phyloP scores from a whole-genome alignment of 2,797 vertebrate genomes.

The Lithobates sylvaticus region DNA sequence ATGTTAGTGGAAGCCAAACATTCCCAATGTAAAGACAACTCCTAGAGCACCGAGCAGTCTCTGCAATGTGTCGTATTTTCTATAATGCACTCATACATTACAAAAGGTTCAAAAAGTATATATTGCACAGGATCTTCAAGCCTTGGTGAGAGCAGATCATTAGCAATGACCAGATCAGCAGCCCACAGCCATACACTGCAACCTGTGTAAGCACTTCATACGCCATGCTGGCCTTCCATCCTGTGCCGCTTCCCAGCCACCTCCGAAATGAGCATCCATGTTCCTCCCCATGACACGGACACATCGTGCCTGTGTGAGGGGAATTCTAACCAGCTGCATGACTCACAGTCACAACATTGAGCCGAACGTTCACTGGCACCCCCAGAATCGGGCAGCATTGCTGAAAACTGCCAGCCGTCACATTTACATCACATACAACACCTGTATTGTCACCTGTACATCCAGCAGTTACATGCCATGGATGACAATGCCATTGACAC shows the following conservation, averaged over 20 bases:
- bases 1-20: too few relatives aligned
- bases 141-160: neutral
- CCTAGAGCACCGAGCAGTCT: neutral
- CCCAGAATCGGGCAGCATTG: too few relatives aligned
- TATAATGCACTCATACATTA: neutral
- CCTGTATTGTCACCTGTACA: neutral
- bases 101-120: neutral
- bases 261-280: constrained; percentile 7
- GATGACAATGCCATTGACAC: too few relatives aligned
- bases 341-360: constrained; percentile 4
- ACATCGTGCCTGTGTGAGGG: constrained; percentile 3
- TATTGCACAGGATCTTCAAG: neutral
- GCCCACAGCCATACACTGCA: constrained; percentile 1
- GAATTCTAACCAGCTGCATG: constrained; percentile 5
- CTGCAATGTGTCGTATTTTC: neutral
- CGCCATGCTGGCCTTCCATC: constrained; percentile 21
- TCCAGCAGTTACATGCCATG: too few relatives aligned
- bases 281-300: neutral
- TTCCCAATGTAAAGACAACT: neutral
- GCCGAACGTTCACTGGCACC: too few relatives aligned
- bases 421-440: too few relatives aligned
- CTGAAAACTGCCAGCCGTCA: neutral
- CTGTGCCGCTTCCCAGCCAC: neutral
- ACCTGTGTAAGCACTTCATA: neutral
- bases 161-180: neutral